Evolutionary conservation across 2,113 vertebrate species (phyloP), one percentile per base, ranked within the genome.

Genomic region (Falco punctatus): DNA sequence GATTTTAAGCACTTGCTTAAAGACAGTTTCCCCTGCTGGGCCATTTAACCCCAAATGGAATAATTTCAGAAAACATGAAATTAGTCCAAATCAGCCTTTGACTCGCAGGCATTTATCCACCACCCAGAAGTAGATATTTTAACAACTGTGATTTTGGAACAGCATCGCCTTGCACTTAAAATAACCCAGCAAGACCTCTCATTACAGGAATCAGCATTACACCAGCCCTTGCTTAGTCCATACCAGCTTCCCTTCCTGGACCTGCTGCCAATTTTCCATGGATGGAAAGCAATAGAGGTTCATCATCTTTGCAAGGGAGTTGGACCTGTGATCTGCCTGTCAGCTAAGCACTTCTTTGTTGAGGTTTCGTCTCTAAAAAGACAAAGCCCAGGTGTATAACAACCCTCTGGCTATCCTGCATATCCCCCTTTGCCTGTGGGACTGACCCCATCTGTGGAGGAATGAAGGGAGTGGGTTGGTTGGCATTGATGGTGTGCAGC

Each of bases 221-320:
- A 73, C 27, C 21, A 52, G 16, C n/a, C 11, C 14, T 23, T 24
- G 22, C 22, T 71, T 35, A 28, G 28, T 77, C 44, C 30, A 24
- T 4, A 11, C 7, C 33, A 69, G 14, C 26, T 77, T 79, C 33
- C 5, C 18, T 57, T 75, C 54, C 75, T 10, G 16, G 21, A 64
- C 10, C 52, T 61, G 26, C 28, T 75, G 35, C 57, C 44, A 12
- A 16, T 62, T 58, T 38, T 86, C 54, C 66, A 16, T 5, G 23
- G 58, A 28, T 28, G 20, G 61, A 74, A 87, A 33, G 21, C 0
- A 0, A 15, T 3, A 73, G 21, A 58, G 6, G 7, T 54, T 51
- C 32, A 26, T 13, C 18, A 18, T 15, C 58, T 57, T 67, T 17
- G 2, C 22, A 20, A 72, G 24, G 13, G 17, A 59, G 33, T 33